Base-by-base conservation (phyloP, 2,888 invertebrate genomes). In the Spialia ferax region DNA sequence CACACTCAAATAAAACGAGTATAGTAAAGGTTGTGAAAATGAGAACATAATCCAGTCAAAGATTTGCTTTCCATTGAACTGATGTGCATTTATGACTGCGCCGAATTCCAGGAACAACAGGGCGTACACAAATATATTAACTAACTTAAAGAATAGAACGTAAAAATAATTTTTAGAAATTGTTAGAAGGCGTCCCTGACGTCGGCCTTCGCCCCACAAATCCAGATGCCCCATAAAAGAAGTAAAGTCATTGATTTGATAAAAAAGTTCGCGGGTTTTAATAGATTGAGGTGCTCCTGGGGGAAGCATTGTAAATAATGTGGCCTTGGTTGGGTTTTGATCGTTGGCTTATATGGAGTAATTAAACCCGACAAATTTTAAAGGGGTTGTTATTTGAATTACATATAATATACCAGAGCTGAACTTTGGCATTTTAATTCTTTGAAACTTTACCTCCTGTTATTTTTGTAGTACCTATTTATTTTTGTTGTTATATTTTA, bases 1-100 rank as follows among this genome's bases (percentile, higher is more conserved):
- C 29, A 80, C 68, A 10, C 77, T 77, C 0, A 77, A 11, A 13
- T 73, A 66, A 52, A 79, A 81, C 0, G 54, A 55, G 5, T 63
- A 73, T 5, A 85, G 35, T 26, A 83, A 65, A 0, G 85, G 78
- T 52, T 85, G 83, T 0, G 83, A 77, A 3, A 84, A 29, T 0
- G 71, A 69, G 45, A 77, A 84, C 0, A 86, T 7, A 2, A 79
- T 20, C 50, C 77, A 69, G 59, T 85, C 80, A 0, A 73, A 76
- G 1, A 69, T 70, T 45, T 88, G 71, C n/a, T 75, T 75, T 2
- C 69, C 60, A 6, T 70, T 57, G 18, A 77, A 63, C 55, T 75
- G 38, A 6, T 42, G 62, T 22, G 85, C 81, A 0, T 82, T 86
- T 42, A 79, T 76, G 20, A 82, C 74, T 0, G 82, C 74, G 0